These are phyloP conservation scores for Hydriomena furcata DNA, from an alignment of 2,888 invertebrate species.

Conservation along the genomic window DNA sequence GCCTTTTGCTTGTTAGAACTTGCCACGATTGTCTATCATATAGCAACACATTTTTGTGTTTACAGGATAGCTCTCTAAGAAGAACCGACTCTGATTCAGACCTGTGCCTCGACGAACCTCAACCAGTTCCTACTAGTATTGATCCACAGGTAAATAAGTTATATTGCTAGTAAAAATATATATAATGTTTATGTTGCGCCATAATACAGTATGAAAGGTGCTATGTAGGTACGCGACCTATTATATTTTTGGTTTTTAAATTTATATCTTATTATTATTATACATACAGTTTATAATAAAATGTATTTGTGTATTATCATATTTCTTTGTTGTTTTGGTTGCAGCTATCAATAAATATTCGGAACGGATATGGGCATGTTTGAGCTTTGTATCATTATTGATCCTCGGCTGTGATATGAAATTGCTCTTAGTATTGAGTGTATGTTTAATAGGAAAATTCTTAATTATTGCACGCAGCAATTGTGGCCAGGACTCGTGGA, in stretches of 20 bases:
- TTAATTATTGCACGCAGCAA: conserved; percentile 81
- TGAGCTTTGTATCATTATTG: conserved; percentile 73
- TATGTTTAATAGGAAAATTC: conserved; percentile 63
- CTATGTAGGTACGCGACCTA: conserved; percentile 4
- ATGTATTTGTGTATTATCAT: conserved; percentile 40
- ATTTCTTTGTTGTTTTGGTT: conserved; percentile 69
- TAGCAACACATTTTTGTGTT: conserved; percentile 2
- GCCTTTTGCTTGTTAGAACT: too few relatives aligned
- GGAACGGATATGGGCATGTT: conserved; percentile 82
- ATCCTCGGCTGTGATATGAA: conserved; percentile 77
- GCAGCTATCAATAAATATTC: conserved; percentile 80
- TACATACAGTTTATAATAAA: conserved; percentile 30
- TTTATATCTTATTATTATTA: conserved; percentile 1
- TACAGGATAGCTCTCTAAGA: conserved; percentile 86
- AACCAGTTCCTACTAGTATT: conserved; percentile 66
- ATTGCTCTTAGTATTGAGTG: conserved; percentile 62
- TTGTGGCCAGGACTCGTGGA: conserved; percentile 84
- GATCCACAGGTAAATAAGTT: conserved; percentile 70
- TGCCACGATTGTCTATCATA: too few relatives aligned
- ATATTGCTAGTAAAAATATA: background rate
- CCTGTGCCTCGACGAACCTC: conserved; percentile 90
- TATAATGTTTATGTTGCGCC: conserved; percentile 5
- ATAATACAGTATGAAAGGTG: background rate
- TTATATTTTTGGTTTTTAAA: conserved; percentile 7
- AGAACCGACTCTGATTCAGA: conserved; percentile 95